These are phyloP conservation scores for Benthosema pterotum DNA, from an alignment of 2,797 vertebrate species.

Conservation along the genomic window DNA sequence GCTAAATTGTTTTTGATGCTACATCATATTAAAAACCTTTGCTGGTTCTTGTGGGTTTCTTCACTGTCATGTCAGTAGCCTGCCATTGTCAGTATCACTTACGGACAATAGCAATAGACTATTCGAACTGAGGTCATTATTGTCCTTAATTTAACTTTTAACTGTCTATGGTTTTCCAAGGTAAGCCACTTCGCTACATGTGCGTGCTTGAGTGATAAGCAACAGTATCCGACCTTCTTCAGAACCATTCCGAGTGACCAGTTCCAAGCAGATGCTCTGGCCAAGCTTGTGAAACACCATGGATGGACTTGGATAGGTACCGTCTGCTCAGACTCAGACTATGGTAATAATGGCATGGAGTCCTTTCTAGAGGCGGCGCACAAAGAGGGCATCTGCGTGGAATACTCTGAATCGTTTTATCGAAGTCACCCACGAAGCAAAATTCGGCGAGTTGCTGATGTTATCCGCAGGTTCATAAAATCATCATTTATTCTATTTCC, in stretches of 20 bases:
- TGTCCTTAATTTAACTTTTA: too few species aligned
- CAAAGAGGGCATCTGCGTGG: conserved; percentile 69
- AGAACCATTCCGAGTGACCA: conserved; percentile 79
- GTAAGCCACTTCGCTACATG: conserved; percentile 78
- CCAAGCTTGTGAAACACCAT: conserved; percentile 72
- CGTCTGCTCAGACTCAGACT: conserved; percentile 72
- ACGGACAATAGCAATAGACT: too few species aligned
- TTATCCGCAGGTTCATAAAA: conserved; percentile 57
- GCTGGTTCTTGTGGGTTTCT: too few species aligned
- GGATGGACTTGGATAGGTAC: conserved; percentile 83
- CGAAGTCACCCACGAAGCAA: conserved; percentile 54
- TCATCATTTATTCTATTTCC: not conserved
- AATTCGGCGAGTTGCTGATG: conserved; percentile 61
- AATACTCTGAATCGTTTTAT: conserved; percentile 68
- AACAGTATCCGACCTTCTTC: conserved; percentile 74
- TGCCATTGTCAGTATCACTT: too few species aligned
- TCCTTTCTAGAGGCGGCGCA: conserved; percentile 63
- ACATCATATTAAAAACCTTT: too few species aligned
- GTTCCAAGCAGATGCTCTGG: conserved; percentile 70
- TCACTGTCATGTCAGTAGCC: too few species aligned
- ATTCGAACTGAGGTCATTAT: not conserved
- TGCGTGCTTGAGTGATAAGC: conserved; percentile 75
- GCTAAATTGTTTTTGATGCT: too few species aligned
- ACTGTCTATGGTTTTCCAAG: conserved; percentile 42
- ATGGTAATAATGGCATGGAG: conserved; percentile 76